Base-by-base conservation (phyloP, 1,140 invertebrate genomes). In the Alviniconcha marisindica region DNA sequence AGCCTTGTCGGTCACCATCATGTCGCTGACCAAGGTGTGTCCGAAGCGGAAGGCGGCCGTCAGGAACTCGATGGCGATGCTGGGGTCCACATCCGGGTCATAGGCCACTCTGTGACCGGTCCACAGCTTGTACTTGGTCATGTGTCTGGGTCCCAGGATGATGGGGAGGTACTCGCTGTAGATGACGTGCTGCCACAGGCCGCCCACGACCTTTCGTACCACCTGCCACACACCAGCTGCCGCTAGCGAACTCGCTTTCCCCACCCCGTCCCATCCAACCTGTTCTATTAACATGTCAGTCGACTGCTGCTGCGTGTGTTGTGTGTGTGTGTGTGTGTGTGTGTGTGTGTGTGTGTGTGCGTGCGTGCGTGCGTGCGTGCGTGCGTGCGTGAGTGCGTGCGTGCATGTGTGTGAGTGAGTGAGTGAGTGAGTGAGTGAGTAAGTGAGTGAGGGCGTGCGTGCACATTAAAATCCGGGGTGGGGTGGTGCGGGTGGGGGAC, bases 101-200 rank as follows among this genome's bases (percentile, higher is more conserved):
- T 98, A 98, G 18, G 51, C 51, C 33, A 74, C 77, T 7, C 81
- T 63, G 42, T 94, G 94, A 2, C 73, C 79, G 28, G 82, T 73
- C 15, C 84, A 60, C 40, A 90, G 83, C 31, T 82, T 33, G 81
- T 74, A 88, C 60, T 79, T 71, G 0, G n/a, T 38, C 73, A 86
- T 85, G 14, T 84, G 15, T 15, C 96, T 96, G 7, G 84, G 84
- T 28, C 84, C 84, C 74, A 98, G 93, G 15, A 98, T 93, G 60
- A 97, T 95, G 0, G 97, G 97, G 21, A 99, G 92, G 90, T 96
- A 97, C 92, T 98, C 97, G 86, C 96, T 96, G 89, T 97, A 98
- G 40, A 96, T 95, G 48, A 98, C 96, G n/a, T 96, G 95, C 92
- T 98, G 97, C 89, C 96, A 94, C 89, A 96, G 94, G 1, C 96